Evolutionary conservation across 2,797 vertebrate species (phyloP), one percentile per base, ranked within the genome.

Genomic region (Hippocampus kuda): DNA sequence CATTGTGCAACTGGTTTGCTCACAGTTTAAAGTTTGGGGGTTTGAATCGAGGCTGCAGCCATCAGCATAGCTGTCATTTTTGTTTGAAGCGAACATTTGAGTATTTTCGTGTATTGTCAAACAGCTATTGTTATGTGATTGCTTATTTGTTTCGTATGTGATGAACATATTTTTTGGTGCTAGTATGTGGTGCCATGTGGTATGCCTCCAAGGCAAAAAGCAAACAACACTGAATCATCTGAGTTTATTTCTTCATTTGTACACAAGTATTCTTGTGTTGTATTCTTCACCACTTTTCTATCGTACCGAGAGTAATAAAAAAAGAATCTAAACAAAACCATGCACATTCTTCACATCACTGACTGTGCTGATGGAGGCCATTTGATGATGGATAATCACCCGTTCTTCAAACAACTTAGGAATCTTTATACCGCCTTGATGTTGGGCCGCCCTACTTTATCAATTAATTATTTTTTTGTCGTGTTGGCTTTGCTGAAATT

Each of bases 341-440:
- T 89, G 86, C 86, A 81, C 82, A 76, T 80, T 77, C 81, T 74
- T 70, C 57, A 69, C 66, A 64, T 74, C 73, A 71, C 75, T 77
- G 72, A 79, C 71, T 46, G 73, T 46, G 24, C 24, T 3, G 22
- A 15, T 16, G 41, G 62, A n/a, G 30, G 46, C 60, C 44, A 15
- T 15, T 61, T 30, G 27, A 61, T 59, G 59, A 61, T 38, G 18
- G 27, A 15, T 60, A 60, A 60, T 34, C 15, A 60, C 15, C 15
- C 8, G 57, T 38, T 38, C 34, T 38, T 38, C 34, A 38, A 38
- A 38, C 34, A 38, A 38, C 34, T 38, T 38, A 7, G 34, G 34
- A 38, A 38, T 38, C 34, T 38, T 38, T 1, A 8, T 1, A 38
- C 34, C 34, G 34, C 5, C 34, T 7, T 38, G 6, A 38, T 38